Percentiles rank a stretch among this genome's conserved stretches.
Conservation (phyloP, 2,888 invertebrate species). For the Drosophila setosimentum region DNA sequence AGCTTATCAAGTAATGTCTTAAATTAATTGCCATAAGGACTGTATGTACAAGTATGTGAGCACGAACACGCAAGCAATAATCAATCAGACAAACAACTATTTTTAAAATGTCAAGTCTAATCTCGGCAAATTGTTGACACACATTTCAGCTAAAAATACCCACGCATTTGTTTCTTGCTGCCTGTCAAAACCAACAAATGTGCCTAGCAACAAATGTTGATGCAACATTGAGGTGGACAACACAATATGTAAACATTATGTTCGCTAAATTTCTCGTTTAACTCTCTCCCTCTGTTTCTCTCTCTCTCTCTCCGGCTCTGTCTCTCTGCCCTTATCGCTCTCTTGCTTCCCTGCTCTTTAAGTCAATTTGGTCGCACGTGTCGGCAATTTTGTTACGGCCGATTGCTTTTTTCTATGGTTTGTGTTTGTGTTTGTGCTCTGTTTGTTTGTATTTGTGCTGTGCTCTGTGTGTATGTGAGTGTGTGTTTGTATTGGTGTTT, state of each 20-base stretch:
- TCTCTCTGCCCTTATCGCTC: slow-evolving; percentile 1
- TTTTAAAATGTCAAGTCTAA: slow-evolving; percentile 39
- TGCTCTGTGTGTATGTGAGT: slow-evolving; percentile 17
- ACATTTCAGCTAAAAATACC: slow-evolving; percentile 35
- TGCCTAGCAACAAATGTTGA: slow-evolving; percentile 50
- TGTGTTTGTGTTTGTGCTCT: slow-evolving; percentile 1
- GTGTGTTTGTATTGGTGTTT: slow-evolving; percentile 18
- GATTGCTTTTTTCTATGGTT: slow-evolving; percentile 67
- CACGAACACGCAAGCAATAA: slow-evolving; percentile 1
- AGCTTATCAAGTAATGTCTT: slow-evolving; percentile 11
- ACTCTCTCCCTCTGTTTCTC: slow-evolving; percentile 22
- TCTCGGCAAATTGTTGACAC: slow-evolving; percentile 48
- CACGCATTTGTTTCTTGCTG: slow-evolving; percentile 39
- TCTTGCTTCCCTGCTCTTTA: slow-evolving; percentile 40
- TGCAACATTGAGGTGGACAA: slow-evolving; percentile 36
- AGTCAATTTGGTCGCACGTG: slow-evolving; percentile 82
- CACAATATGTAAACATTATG: slow-evolving; percentile 15
- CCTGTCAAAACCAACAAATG: slow-evolving; percentile 37
- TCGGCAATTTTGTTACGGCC: slow-evolving; percentile 79
- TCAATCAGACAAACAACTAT: slow-evolving; percentile 38
- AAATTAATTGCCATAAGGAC: slow-evolving; percentile 2
- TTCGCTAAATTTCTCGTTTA: slow-evolving; percentile 31
- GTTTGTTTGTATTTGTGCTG: slow-evolving; percentile 4
- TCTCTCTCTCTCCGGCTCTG: slow-evolving; percentile 29
- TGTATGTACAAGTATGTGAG: neutral